Conservation (phyloP, 2,888 invertebrate genomes). For the Fabriciana adippe region DNA sequence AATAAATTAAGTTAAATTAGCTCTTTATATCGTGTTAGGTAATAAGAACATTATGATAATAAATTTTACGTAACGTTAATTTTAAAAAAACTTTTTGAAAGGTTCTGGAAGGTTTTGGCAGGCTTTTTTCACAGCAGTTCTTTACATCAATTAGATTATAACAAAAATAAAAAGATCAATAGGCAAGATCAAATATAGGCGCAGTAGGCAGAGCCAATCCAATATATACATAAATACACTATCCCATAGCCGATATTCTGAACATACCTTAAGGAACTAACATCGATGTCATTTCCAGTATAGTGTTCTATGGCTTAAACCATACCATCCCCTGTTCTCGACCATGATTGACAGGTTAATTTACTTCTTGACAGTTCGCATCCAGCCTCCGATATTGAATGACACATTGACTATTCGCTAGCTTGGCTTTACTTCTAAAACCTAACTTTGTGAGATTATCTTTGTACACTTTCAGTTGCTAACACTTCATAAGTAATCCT, state of each 20-base stretch:
- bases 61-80: no score
- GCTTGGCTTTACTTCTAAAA: conserved; percentile 17
- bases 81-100: no score
- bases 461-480: no score
- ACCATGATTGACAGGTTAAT: conserved; percentile 48
- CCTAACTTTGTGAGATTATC: background rate
- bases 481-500: no score
- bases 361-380: conserved; percentile 44
- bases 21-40: no score
- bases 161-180: background rate
- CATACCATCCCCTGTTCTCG: conserved; percentile 26
- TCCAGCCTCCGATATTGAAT: conserved; percentile 42
- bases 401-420: conserved; percentile 41
- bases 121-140: no score
- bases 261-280: background rate
- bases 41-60: no score
- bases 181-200: no score
- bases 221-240: background rate
- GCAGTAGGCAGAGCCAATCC: no score
- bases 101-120: no score
- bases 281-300: conserved; percentile 9
- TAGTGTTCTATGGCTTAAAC: conserved; percentile 13
- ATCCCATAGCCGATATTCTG: background rate
- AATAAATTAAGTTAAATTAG: no score
- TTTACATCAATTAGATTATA: no score